These are phyloP conservation scores for Brachionichthys hirsutus DNA, from an alignment of 2,113 vertebrate genomes.

Conservation along the genomic window DNA sequence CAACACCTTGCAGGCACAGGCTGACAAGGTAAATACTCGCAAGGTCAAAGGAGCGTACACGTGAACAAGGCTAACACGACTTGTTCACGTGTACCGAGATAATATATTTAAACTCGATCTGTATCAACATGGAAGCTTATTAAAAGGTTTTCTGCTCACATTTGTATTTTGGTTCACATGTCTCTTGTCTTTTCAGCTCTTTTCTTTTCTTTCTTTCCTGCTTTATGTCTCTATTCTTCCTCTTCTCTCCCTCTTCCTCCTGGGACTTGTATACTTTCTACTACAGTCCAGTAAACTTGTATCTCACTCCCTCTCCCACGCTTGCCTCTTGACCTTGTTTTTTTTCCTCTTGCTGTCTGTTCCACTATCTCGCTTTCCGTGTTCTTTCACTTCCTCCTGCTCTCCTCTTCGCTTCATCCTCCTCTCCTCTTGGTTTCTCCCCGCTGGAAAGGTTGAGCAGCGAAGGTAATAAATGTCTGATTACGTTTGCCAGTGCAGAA, in stretches of 20 bases:
- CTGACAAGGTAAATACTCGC: constrained; percentile 74
- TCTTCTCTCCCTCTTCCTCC: constrained; percentile 24
- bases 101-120: constrained; percentile 2
- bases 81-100: constrained; percentile 4
- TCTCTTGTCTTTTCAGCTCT: constrained; percentile 36
- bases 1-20: constrained; percentile 77
- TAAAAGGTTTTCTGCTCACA: not conserved
- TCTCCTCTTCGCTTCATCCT: constrained; percentile 41
- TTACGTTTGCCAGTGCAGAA: constrained; percentile 29
- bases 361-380: constrained; percentile 53
- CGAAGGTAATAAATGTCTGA: constrained; percentile 64
- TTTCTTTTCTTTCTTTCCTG: constrained; percentile 24
- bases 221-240: constrained; percentile 15
- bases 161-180: constrained; percentile 11
- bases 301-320: constrained; percentile 52
- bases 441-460: constrained; percentile 66
- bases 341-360: constrained; percentile 30
- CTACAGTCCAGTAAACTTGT: constrained; percentile 54
- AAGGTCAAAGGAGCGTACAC: not conserved
- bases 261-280: constrained; percentile 31
- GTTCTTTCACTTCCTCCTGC: constrained; percentile 29
- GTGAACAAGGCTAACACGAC: not conserved
- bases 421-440: constrained; percentile 54
- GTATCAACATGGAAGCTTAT: constrained; percentile 5
- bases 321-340: constrained; percentile 39